These are phyloP conservation scores for Meloidogyne floridensis DNA, from an alignment of 1,140 invertebrate genomes.

Conservation along the genomic window DNA sequence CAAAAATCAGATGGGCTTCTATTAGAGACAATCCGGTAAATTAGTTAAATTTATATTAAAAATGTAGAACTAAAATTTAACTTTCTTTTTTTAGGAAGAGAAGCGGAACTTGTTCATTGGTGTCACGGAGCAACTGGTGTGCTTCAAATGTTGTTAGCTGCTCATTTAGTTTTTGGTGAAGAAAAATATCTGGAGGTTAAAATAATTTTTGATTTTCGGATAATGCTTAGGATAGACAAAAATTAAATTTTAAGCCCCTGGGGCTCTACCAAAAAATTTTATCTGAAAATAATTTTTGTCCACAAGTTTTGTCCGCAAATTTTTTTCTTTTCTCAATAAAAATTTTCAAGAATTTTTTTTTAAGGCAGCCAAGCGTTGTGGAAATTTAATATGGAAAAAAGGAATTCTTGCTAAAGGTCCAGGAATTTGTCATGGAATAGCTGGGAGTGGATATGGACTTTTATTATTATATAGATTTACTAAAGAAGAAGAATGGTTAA, in stretches of 20 bases:
- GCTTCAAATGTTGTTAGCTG: slow-evolving; percentile 76
- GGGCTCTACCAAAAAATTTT: too few species aligned
- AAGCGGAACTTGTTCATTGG: slow-evolving; percentile 72
- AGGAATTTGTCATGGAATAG: slow-evolving; percentile 44
- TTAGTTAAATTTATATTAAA: too few species aligned
- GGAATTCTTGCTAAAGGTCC: slow-evolving; percentile 43
- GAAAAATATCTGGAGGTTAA: slow-evolving; percentile 74
- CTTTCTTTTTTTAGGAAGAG: not conserved
- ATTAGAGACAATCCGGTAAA: too few species aligned
- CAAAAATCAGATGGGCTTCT: too few species aligned
- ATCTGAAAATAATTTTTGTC: too few species aligned
- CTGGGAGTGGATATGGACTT: slow-evolving; percentile 40
- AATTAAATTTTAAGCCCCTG: too few species aligned
- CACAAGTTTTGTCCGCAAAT: too few species aligned
- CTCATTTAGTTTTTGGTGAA: slow-evolving; percentile 77
- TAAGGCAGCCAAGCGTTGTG: slow-evolving; percentile 41
- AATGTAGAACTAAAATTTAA: too few species aligned
- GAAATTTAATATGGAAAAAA: slow-evolving; percentile 51
- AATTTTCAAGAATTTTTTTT: slow-evolving; percentile 19
- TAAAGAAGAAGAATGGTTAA: slow-evolving; percentile 29
- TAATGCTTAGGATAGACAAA: not conserved
- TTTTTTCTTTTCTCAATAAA: too few species aligned
- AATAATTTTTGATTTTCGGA: not conserved
- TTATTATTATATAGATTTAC: slow-evolving; percentile 34
- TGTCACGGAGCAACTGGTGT: slow-evolving; percentile 90